Percentiles rank a stretch among this genome's conserved stretches.
Evolutionary conservation across 1,140 invertebrate genomes (phyloP).

Genomic region (Drosophila fuyamai): DNA sequence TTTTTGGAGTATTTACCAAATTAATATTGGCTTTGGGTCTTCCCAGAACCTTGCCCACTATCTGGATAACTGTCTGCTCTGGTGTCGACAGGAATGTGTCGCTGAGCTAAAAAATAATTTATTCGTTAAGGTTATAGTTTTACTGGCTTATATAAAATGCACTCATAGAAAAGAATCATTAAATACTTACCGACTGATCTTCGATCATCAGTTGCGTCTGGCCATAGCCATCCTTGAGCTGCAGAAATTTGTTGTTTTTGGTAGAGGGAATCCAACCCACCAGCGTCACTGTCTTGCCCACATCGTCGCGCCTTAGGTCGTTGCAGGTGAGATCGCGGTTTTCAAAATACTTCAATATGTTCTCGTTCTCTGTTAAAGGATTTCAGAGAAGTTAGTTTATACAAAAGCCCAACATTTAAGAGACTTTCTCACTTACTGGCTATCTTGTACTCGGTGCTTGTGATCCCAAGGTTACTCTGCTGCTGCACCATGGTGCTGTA

Average conservation of each 20-base stretch:
- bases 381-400: not conserved
- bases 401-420: not conserved
- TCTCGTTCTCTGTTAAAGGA: slow-evolving; percentile 72
- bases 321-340: slow-evolving; percentile 90
- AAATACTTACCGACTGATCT: slow-evolving; percentile 71
- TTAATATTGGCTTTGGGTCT: slow-evolving; percentile 79
- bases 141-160: no score
- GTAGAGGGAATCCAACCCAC: slow-evolving; percentile 92
- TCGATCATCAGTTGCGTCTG: slow-evolving; percentile 89
- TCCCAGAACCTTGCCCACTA: slow-evolving; percentile 78
- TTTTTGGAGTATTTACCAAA: slow-evolving; percentile 47
- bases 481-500: slow-evolving; percentile 75
- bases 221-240: slow-evolving; percentile 91
- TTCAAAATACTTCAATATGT: slow-evolving; percentile 85
- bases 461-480: slow-evolving; percentile 76
- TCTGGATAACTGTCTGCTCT: slow-evolving; percentile 75
- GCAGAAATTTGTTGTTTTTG: slow-evolving; percentile 88
- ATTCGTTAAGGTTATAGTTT: not conserved
- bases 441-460: slow-evolving; percentile 83
- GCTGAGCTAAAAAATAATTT: slow-evolving; percentile 44
- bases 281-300: slow-evolving; percentile 88
- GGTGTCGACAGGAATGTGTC: slow-evolving; percentile 75
- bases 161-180: no score
- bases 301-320: slow-evolving; percentile 87
- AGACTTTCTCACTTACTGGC: slow-evolving; percentile 60